phyloP scores from a whole-genome alignment of 2,113 vertebrate genomes.

The Pedionomus torquatus region DNA sequence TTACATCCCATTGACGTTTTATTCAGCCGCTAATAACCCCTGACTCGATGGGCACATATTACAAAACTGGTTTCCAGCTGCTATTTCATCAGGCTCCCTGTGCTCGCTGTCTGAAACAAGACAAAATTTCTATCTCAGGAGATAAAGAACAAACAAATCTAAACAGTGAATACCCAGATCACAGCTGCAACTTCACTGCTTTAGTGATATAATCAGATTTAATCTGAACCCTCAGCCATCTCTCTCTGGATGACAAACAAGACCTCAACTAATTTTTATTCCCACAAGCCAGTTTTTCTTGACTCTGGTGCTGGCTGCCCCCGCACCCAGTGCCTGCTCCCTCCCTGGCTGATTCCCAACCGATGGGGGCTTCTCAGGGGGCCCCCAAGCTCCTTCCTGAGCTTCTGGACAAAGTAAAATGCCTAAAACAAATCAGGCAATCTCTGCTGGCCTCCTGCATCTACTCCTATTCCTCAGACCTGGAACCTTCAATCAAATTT shows the following conservation, averaged over 20 bases:
- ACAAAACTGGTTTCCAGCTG: not conserved
- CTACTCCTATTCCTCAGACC: not conserved
- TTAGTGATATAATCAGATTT: not conserved
- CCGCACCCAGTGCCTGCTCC: not conserved
- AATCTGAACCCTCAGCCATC: not conserved
- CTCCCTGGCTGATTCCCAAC: not conserved
- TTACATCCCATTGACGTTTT: not conserved
- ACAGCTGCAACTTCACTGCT: constrained; percentile 2
- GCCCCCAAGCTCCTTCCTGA: not conserved
- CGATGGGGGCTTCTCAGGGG: not conserved
- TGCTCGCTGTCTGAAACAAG: not conserved
- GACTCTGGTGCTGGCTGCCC: not conserved
- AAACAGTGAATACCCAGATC: not conserved
- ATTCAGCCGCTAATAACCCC: not conserved
- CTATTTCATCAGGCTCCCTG: not conserved
- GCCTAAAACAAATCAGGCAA: not conserved
- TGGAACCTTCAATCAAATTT: not conserved
- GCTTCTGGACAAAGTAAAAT: not conserved
- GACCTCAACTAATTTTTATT: not conserved
- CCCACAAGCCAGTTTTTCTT: not conserved
- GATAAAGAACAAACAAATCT: constrained; percentile 14
- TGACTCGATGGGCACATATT: not conserved
- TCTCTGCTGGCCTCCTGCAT: not conserved
- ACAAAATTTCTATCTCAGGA: not conserved
- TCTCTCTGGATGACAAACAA: constrained; percentile 17